phyloP scores from a whole-genome alignment of 1,140 invertebrate genomes.

The Maniola jurtina region DNA sequence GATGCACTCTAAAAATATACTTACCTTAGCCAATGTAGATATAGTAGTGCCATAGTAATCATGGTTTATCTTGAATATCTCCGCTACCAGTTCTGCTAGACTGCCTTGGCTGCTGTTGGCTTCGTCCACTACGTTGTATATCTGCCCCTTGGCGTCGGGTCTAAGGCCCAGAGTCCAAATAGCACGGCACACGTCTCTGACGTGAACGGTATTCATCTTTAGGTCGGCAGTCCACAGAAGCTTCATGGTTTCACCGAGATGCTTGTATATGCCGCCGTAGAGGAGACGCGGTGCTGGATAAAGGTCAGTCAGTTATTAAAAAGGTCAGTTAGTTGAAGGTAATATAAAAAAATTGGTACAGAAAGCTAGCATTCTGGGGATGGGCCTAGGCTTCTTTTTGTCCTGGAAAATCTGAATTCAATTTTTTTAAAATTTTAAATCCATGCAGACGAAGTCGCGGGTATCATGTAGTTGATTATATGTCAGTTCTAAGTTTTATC shows the following conservation, averaged over 20 bases:
- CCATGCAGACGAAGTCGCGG: too few relatives aligned
- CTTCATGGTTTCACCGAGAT: slow-evolving; percentile 94
- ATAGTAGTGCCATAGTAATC: slow-evolving; percentile 91
- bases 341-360: too few relatives aligned
- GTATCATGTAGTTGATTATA: too few relatives aligned
- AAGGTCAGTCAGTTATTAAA: neutral
- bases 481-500: too few relatives aligned
- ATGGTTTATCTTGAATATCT: slow-evolving; percentile 92
- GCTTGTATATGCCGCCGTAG: slow-evolving; percentile 92
- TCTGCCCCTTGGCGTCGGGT: slow-evolving; percentile 79
- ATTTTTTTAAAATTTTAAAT: too few relatives aligned
- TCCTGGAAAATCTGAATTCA: too few relatives aligned
- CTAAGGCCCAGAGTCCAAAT: slow-evolving; percentile 81
- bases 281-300: slow-evolving; percentile 88
- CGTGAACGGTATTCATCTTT: slow-evolving; percentile 93
- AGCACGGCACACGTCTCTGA: slow-evolving; percentile 88
- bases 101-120: slow-evolving; percentile 90
- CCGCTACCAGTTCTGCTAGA: slow-evolving; percentile 87
- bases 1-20: too few relatives aligned
- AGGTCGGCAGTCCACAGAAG: slow-evolving; percentile 92
- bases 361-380: neutral
- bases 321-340: too few relatives aligned
- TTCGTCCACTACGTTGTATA: slow-evolving; percentile 91
- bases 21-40: slow-evolving; percentile 88
- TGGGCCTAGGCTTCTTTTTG: too few relatives aligned